Evolutionary conservation across 2,797 vertebrate genomes (phyloP).

Genomic region (Notolepis coatsorum): DNA sequence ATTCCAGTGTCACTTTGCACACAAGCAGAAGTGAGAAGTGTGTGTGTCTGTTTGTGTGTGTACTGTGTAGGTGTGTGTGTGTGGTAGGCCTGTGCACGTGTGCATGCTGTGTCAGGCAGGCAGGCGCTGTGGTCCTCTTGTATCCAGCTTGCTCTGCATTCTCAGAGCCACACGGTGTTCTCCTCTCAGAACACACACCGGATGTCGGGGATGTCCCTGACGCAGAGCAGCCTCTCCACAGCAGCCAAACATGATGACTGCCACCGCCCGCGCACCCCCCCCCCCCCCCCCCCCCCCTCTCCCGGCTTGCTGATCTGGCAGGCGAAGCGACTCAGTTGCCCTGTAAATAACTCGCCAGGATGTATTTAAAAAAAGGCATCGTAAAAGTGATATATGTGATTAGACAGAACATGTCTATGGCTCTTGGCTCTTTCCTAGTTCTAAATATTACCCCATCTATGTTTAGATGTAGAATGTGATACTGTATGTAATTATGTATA

Average conservation of each 20-base stretch:
- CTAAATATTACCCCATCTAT: no score
- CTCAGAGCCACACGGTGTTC: slow-evolving; percentile 17
- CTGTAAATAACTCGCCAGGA: slow-evolving; percentile 4
- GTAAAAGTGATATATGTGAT: not conserved
- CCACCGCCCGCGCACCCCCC: no score
- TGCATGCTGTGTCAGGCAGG: slow-evolving; percentile 24
- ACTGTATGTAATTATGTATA: no score
- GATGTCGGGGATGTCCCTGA: slow-evolving; percentile 6
- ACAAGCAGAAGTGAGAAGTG: not conserved
- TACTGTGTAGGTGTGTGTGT: slow-evolving; percentile 1
- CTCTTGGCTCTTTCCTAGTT: no score
- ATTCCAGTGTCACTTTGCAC: not conserved
- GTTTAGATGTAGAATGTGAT: no score
- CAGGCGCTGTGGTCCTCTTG: slow-evolving; percentile 18
- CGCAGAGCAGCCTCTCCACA: slow-evolving; percentile 4
- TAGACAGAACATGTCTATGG: no score
- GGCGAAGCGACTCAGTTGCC: slow-evolving; percentile 4
- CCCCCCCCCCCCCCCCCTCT: no score
- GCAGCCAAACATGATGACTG: slow-evolving; percentile 6
- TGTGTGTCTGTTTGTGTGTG: no score
- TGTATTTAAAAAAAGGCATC: slow-evolving; percentile 3
- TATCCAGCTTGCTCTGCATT: slow-evolving; percentile 30
- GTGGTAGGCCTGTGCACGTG: slow-evolving; percentile 1
- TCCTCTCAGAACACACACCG: slow-evolving; percentile 6
- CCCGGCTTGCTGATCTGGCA: slow-evolving; percentile 8